A percentile compares a stretch with the other conserved stretches of the same genome.
Conservation (phyloP, 2,113 vertebrate genomes). For the Puntigrus tetrazona region DNA sequence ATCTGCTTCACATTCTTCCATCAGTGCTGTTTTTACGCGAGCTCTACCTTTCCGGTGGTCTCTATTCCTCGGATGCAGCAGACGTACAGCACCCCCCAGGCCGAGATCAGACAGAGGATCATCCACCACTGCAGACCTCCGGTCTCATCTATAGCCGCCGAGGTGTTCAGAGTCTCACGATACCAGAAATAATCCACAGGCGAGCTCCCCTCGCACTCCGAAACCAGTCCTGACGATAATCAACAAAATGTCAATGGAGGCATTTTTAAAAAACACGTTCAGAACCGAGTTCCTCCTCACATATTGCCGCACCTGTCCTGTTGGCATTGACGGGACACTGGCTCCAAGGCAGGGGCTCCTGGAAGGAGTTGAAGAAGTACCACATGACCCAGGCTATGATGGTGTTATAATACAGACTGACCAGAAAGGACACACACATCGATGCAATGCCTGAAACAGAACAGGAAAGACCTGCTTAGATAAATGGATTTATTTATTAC, state of each 20-base stretch:
- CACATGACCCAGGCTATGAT: constrained; percentile 85
- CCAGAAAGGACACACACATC: constrained; percentile 84
- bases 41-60: constrained; percentile 90
- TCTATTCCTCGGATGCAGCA: constrained; percentile 89
- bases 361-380: constrained; percentile 75
- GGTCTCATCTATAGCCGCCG: constrained; percentile 72
- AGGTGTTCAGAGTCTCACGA: constrained; percentile 85
- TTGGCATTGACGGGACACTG: constrained; percentile 79
- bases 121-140: constrained; percentile 87
- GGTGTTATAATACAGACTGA: constrained; percentile 91
- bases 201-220: constrained; percentile 84
- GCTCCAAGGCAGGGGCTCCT: constrained; percentile 85
- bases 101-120: constrained; percentile 79
- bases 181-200: constrained; percentile 93
- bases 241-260: not conserved
- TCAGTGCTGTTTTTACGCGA: not conserved
- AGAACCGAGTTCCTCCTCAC: not conserved
- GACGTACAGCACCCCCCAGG: constrained; percentile 84
- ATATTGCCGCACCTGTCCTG: constrained; percentile 76
- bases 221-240: constrained; percentile 67
- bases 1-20: not conserved
- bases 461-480: not conserved
- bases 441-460: constrained; percentile 81
- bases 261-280: not conserved
- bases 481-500: not conserved